Evolutionary conservation across 2,797 vertebrate species (phyloP), one percentile per base, ranked within the genome.

Genomic region (Carduelis carduelis): DNA sequence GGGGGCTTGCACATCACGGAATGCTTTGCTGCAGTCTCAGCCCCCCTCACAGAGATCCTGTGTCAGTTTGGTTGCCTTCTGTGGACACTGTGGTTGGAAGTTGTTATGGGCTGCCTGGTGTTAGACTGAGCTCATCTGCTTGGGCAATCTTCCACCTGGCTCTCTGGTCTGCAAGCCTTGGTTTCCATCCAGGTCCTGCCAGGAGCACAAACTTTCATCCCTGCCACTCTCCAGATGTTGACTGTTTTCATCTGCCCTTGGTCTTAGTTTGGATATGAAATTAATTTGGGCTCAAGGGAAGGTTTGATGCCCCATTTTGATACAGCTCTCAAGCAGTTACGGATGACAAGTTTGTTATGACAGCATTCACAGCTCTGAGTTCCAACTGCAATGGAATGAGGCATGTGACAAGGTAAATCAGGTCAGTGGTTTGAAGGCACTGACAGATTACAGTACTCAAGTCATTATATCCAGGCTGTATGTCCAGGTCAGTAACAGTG

Each of bases 391-490:
- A 23, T 80, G 71, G 78, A 77, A 83, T 52, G 35, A 79, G 64
- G 35, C 89, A 80, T 83, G 49, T 94, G 90, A 92, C 90, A 85
- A 61, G 69, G 53, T 68, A 92, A 83, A 95, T 94, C 74, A 77
- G 18, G 65, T 60, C 44, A 70, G 35, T 4, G 3, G 61, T 65
- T 84, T 90, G 91, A 90, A 93, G 70, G 70, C 35, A 44, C 56
- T 94, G 94, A 94, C 75, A 66, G 53, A 74, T 86, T 77, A 39
- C 60, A 44, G 39, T 74, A 44, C 65, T 90, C 49, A 90, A 37
- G 21, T 92, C 77, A 44, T 94, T 90, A 85, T 76, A 59, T 66
- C 28, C 64, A 60, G 78, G 60, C 75, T 68, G 22, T 41, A 39
- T 83, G 75, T 77, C 80, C 37, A 66, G 23, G n/a, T 66, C 65